phyloP scores from a whole-genome alignment of 2,797 vertebrate species.

The Pantherophis vulpinus region DNA sequence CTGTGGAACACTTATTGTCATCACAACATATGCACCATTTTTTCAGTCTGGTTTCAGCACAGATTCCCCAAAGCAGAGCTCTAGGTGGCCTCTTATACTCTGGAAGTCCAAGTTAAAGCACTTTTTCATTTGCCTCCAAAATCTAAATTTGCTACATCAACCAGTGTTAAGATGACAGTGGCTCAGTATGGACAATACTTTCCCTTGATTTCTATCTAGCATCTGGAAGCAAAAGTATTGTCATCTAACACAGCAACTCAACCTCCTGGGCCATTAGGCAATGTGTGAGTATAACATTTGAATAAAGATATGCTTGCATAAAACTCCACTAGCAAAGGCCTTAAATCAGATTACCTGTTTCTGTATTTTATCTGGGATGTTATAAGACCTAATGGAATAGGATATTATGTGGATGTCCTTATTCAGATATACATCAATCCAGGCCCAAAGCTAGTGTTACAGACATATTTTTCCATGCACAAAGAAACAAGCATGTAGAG shows the following conservation, averaged over 20 bases:
- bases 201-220: not conserved
- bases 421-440: not conserved
- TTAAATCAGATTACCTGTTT: not conserved
- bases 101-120: slow-evolving; percentile 62
- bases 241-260: not conserved
- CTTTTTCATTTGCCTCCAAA: slow-evolving; percentile 63
- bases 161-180: slow-evolving; percentile 57
- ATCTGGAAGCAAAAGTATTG: not conserved
- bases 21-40: slow-evolving; percentile 48
- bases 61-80: slow-evolving; percentile 41
- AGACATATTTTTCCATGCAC: not conserved
- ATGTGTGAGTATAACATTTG: not conserved
- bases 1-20: slow-evolving; percentile 51
- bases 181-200: not conserved
- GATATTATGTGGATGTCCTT: not conserved
- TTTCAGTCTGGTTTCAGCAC: slow-evolving; percentile 41
- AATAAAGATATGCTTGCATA: not conserved
- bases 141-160: slow-evolving; percentile 63
- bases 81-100: slow-evolving; percentile 42
- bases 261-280: not conserved
- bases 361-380: not conserved
- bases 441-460: not conserved
- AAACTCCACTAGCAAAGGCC: not conserved
- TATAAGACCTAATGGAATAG: not conserved
- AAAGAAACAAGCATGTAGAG: not conserved